These are phyloP conservation scores for Phataginus tricuspis DNA, from an alignment of 2,797 vertebrate species.

Conservation along the genomic window DNA sequence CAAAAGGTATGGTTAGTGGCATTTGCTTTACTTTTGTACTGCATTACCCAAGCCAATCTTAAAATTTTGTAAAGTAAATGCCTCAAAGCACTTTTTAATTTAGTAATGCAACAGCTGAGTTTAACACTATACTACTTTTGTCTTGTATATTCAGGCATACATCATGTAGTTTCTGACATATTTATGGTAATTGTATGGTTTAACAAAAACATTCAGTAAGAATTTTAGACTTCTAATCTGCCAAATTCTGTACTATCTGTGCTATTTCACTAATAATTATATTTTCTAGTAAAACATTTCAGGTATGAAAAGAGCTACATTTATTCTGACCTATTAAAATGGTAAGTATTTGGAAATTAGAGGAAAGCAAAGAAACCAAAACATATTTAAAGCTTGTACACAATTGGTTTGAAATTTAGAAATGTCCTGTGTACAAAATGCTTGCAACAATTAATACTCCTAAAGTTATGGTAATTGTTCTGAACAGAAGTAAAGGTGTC, in stretches of 20 bases:
- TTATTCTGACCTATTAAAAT: not conserved
- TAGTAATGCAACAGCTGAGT: not conserved
- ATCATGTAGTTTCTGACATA: not conserved
- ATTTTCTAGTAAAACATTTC: not conserved
- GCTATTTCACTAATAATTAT: slow-evolving; percentile 9
- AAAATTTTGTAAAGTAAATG: not conserved
- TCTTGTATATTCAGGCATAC: slow-evolving; percentile 75
- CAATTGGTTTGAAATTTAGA: not conserved
- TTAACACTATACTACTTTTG: not conserved
- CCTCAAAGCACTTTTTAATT: slow-evolving; percentile 37
- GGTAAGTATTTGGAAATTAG: not conserved
- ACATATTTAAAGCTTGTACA: not conserved
- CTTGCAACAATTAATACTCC: not conserved
- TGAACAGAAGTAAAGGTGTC: not conserved
- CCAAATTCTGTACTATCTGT: not conserved
- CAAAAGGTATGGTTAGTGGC: not conserved
- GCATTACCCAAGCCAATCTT: not conserved
- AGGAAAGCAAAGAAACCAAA: slow-evolving; percentile 34
- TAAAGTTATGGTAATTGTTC: not conserved
- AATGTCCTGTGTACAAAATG: not conserved
- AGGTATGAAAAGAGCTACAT: not conserved
- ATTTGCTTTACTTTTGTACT: not conserved
- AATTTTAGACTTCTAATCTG: slow-evolving; percentile 48
- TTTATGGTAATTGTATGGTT: slow-evolving; percentile 59
- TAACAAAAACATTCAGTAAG: slow-evolving; percentile 55